Conservation (phyloP, 2,113 vertebrate species). For the Urocitellus parryii region DNA sequence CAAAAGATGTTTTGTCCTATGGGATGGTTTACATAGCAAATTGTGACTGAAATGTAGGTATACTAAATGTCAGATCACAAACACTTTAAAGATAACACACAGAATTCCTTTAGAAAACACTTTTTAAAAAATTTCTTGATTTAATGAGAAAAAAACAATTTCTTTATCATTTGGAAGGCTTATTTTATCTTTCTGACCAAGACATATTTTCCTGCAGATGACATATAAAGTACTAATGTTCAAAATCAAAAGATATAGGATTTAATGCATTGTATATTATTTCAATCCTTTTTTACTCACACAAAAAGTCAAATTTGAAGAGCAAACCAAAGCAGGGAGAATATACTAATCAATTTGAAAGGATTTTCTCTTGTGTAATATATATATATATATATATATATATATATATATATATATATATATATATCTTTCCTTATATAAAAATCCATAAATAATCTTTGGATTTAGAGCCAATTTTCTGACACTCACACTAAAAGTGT, state of each 20-base stretch:
- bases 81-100: neutral
- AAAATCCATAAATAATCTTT: constrained; percentile 5
- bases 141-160: neutral
- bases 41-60: neutral
- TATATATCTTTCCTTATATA: neutral
- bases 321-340: neutral
- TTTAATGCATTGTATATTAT: neutral
- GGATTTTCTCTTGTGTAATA: neutral
- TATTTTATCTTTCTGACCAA: neutral
- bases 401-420: neutral
- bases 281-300: neutral
- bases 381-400: neutral
- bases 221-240: neutral
- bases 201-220: neutral
- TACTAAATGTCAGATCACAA: neutral
- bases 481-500: constrained; percentile 18
- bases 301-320: neutral
- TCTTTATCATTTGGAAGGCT: neutral
- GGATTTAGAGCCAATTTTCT: constrained; percentile 50
- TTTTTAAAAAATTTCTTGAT: neutral
- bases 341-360: neutral
- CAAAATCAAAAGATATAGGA: neutral
- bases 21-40: neutral
- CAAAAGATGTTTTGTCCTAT: neutral
- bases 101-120: neutral